Percentiles rank a stretch among this genome's conserved stretches.
phyloP scores from a whole-genome alignment of 64 coral and sea anemone genomes.

The Acropora yongei region DNA sequence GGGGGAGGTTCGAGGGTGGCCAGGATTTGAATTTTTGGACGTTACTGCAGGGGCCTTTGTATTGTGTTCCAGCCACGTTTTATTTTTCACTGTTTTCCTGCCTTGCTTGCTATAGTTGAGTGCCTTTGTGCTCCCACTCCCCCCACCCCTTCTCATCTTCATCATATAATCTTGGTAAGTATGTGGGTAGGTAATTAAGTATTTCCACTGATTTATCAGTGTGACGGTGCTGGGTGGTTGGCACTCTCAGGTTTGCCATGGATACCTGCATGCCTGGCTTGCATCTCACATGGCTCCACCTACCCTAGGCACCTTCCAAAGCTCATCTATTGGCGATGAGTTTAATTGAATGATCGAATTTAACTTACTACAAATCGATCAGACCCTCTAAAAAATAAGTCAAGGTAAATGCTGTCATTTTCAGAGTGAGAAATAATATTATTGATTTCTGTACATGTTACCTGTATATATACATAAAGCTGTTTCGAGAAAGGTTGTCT shows the following conservation, averaged over 20 bases:
- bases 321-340: slow-evolving; percentile 23
- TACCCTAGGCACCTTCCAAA: not conserved
- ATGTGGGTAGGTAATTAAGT: not conserved
- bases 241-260: not conserved
- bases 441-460: no score
- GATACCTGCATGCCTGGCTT: not conserved
- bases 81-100: not conserved
- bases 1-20: not conserved
- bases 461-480: no score
- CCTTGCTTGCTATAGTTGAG: not conserved
- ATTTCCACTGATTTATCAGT: not conserved
- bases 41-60: not conserved
- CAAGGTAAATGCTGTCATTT: no score
- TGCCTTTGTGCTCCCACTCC: not conserved
- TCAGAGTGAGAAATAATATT: no score
- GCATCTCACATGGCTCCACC: not conserved
- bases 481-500: no score
- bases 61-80: not conserved
- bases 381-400: no score
- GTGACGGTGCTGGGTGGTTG: not conserved
- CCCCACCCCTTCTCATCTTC: not conserved
- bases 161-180: not conserved
- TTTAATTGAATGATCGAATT: not conserved
- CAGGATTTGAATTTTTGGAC: not conserved
- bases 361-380: no score